A percentile compares a stretch with the other conserved stretches of the same genome.
Conservation (phyloP, 1,140 invertebrate species). For the Drosophila littoralis region DNA sequence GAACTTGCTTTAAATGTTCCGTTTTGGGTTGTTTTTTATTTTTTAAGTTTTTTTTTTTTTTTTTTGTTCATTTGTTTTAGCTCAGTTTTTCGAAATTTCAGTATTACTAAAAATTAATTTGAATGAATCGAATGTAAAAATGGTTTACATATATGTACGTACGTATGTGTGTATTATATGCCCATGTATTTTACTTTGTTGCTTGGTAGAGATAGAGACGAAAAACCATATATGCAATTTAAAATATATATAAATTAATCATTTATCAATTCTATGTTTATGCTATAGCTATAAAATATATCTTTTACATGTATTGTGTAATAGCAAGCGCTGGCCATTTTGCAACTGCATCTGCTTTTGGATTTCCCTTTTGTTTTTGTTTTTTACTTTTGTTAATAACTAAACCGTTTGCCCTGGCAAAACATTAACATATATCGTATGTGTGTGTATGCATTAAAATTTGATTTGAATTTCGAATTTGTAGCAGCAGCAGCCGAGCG, state of each 20-base stretch:
- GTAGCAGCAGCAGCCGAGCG: constrained; percentile 55
- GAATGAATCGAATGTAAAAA: constrained; percentile 82
- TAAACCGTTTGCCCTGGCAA: constrained; percentile 59
- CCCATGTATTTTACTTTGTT: constrained; percentile 50
- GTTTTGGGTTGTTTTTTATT: constrained; percentile 34
- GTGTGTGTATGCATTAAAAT: constrained; percentile 45
- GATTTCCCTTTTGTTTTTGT: constrained; percentile 26
- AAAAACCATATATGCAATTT: constrained; percentile 77
- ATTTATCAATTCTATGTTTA: constrained; percentile 77
- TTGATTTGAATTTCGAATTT: constrained; percentile 55
- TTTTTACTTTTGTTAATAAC: constrained; percentile 58
- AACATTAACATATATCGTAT: constrained; percentile 42
- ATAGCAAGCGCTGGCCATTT: constrained; percentile 71
- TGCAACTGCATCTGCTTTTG: constrained; percentile 31
- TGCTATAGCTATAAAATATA: constrained; percentile 77
- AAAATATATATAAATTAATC: constrained; percentile 65
- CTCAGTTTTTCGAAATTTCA: constrained; percentile 68
- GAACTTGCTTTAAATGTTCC: constrained; percentile 77
- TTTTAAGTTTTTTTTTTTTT: constrained; percentile 34
- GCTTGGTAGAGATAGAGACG: constrained; percentile 67
- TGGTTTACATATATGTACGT: constrained; percentile 72
- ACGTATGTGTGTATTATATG: constrained; percentile 37
- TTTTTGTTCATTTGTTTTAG: constrained; percentile 39
- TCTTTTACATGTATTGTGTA: constrained; percentile 79
- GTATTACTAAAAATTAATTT: constrained; percentile 82